Conservation (phyloP, 2,888 invertebrate genomes). For the Shargacucullia verbasci region DNA sequence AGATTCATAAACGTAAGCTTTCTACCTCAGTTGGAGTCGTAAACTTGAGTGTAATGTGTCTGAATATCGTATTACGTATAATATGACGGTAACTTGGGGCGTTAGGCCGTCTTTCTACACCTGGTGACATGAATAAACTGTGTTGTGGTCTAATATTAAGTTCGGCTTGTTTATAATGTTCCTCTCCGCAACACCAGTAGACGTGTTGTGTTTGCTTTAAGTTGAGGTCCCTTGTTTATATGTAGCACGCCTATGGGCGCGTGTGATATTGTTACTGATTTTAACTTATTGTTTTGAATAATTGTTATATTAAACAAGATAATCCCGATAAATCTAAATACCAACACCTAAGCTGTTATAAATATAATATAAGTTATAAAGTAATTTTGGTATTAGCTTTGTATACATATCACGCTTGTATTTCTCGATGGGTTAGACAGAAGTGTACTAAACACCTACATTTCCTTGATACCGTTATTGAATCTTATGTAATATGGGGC, state of each 20-base stretch:
- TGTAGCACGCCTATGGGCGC: constrained; percentile 43
- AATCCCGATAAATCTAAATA: constrained; percentile 34
- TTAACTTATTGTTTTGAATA: constrained; percentile 50
- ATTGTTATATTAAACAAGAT: constrained; percentile 39
- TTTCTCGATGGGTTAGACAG: too few relatives aligned
- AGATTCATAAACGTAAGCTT: constrained; percentile 85
- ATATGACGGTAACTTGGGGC: constrained; percentile 76
- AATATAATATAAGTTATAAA: neutral
- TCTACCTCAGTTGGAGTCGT: constrained; percentile 80
- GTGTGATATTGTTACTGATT: constrained; percentile 52
- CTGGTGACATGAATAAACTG: constrained; percentile 84
- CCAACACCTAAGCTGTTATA: constrained; percentile 7
- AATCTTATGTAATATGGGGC: too few relatives aligned
- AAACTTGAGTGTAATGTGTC: constrained; percentile 83
- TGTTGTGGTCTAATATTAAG: constrained; percentile 81
- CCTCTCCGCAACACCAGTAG: constrained; percentile 48
- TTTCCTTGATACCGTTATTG: too few relatives aligned
- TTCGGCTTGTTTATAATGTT: constrained; percentile 75
- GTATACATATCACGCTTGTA: too few relatives aligned
- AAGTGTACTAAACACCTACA: too few relatives aligned
- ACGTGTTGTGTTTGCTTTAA: constrained; percentile 63
- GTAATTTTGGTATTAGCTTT: too few relatives aligned
- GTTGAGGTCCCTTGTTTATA: constrained; percentile 61
- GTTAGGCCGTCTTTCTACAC: constrained; percentile 81
- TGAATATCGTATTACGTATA: constrained; percentile 80